Evolutionary conservation across 2,113 vertebrate genomes (phyloP).

Genomic region (Phyllostomus hastatus): DNA sequence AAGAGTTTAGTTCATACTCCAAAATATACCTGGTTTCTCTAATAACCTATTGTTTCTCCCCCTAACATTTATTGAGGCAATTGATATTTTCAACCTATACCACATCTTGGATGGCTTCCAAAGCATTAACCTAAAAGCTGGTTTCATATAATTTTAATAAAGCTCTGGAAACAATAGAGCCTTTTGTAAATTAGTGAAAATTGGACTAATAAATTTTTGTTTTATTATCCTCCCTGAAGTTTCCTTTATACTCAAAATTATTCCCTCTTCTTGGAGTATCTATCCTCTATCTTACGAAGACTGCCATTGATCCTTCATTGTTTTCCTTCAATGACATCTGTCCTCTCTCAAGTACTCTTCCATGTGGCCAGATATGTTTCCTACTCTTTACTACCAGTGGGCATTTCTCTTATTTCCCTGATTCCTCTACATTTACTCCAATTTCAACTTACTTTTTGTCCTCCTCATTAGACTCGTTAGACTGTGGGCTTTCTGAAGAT

Average conservation of each 20-base stretch:
- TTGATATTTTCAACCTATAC: neutral
- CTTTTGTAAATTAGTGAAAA: neutral
- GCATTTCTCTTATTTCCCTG: neutral
- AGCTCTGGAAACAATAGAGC: neutral
- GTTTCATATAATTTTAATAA: neutral
- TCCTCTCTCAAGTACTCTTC: too few species aligned
- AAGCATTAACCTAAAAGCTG: neutral
- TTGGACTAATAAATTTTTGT: neutral
- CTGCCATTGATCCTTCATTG: neutral
- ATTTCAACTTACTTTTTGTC: neutral
- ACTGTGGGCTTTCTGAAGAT: neutral
- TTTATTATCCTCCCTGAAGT: neutral
- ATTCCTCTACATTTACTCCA: neutral
- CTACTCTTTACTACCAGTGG: neutral
- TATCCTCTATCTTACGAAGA: neutral
- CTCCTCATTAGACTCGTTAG: neutral
- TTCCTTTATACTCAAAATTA: neutral
- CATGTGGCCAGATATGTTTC: neutral
- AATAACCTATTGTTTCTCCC: neutral
- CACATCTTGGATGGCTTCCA: neutral
- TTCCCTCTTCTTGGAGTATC: neutral
- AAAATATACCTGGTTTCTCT: neutral
- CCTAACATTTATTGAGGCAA: neutral
- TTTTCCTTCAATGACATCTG: neutral
- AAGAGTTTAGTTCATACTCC: neutral